Conservation (phyloP, 1,140 invertebrate genomes). For the Acarapis woodi region DNA sequence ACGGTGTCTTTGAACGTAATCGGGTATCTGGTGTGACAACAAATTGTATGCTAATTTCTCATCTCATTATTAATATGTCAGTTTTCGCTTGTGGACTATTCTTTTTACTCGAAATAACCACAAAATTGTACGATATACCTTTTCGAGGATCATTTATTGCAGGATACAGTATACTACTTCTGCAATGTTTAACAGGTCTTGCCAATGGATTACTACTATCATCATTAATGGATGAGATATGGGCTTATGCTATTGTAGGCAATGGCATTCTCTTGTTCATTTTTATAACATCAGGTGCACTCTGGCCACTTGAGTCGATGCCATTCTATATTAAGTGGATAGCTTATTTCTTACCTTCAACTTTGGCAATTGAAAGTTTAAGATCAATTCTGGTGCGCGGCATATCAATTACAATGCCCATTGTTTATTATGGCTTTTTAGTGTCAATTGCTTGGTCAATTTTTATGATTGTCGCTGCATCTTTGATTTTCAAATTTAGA, state of each 20-base stretch:
- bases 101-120: background rate
- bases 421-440: background rate
- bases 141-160: background rate
- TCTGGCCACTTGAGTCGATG: conserved; percentile 82
- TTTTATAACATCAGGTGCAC: conserved; percentile 30
- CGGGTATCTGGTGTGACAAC: conserved; percentile 64
- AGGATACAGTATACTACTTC: background rate
- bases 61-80: conserved; percentile 24
- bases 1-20: conserved; percentile 52
- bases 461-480: too few species aligned
- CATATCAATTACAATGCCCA: background rate
- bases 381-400: conserved; percentile 28
- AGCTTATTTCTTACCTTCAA: conserved; percentile 51
- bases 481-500: too few species aligned
- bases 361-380: conserved; percentile 58
- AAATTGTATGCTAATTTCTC: conserved; percentile 59
- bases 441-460: background rate
- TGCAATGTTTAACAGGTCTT: background rate
- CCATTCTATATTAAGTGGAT: conserved; percentile 47
- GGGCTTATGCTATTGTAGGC: background rate
- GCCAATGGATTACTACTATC: background rate
- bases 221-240: background rate
- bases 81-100: background rate
- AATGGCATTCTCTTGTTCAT: background rate
- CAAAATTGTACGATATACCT: background rate